Evolutionary conservation across 2,113 vertebrate species (phyloP), one percentile per base, ranked within the genome.

Genomic region (Lepus americanus): DNA sequence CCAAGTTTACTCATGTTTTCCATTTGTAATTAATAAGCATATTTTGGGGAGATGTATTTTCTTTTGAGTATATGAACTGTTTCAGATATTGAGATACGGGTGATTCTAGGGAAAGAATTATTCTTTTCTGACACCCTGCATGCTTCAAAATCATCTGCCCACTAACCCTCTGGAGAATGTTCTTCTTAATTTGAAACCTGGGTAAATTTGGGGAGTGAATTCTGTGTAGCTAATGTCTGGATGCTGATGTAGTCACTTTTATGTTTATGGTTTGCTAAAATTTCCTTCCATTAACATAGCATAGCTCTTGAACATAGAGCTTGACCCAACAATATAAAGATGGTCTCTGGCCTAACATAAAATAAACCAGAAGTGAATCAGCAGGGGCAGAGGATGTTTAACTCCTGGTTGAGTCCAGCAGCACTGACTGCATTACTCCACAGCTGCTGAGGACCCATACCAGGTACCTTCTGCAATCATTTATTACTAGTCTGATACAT

Each of bases 101-200:
- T 64, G 12, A 84, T 79, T 89, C 25, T 64, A 7, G 44, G 8
- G 25, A 78, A 74, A 49, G 13, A 86, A 66, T 90, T 63, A 49
- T 39, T 87, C 29, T 29, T 87, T 92, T 19, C 36, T 16, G 63
- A 44, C 4, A 92, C 1, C 0, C 7, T 19, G 5, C 8, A 31
- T 53, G 33, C 9, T 44, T 79, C 20, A 78, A 23, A 33, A 33
- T 53, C 51, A 53, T 23, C 20, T 70, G 33, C 23, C 44, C 25
- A 73, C 4, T 8, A 5, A 22, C 20, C 19, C 17, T 31, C 0
- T 74, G 72, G 22, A 27, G 22, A 74, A 20, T 33, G 23, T 6
- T 77, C 5, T 31, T 80, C 19, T 81, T 72, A 81, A 70, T 70
- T 85, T 95, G 83, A 95, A 73, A 81, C 25, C 25, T 88, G 51